Conservation (phyloP, 2,797 vertebrate species). For the Hippopotamyrus pictus region DNA sequence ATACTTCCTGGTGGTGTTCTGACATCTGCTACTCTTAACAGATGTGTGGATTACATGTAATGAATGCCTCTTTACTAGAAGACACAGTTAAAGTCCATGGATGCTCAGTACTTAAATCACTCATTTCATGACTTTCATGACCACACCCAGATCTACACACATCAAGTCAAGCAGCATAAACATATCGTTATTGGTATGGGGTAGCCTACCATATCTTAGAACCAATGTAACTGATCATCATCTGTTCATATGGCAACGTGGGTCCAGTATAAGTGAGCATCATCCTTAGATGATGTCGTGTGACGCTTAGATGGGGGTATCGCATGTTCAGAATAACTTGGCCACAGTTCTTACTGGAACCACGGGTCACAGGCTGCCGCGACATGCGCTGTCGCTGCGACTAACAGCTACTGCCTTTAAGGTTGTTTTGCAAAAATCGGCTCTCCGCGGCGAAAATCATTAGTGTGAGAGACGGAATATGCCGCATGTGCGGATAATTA, state of each 20-base stretch:
- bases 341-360: background rate
- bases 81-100: constrained; percentile 5
- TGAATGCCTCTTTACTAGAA: constrained; percentile 8
- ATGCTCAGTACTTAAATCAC: constrained; percentile 17
- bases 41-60: constrained; percentile 7
- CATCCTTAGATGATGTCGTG: background rate
- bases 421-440: background rate
- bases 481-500: background rate
- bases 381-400: background rate
- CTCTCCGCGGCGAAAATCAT: background rate
- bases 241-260: background rate
- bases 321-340: background rate
- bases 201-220: background rate
- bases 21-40: background rate
- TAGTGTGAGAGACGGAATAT: background rate
- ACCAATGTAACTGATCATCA: background rate
- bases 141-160: background rate
- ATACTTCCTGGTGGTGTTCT: background rate
- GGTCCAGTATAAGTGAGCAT: background rate
- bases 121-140: constrained; percentile 7
- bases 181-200: background rate
- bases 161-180: background rate
- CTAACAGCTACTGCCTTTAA: background rate
- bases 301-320: background rate
- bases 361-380: background rate